phyloP scores from a whole-genome alignment of 2,888 invertebrate species.

The Oscheius sp. region DNA sequence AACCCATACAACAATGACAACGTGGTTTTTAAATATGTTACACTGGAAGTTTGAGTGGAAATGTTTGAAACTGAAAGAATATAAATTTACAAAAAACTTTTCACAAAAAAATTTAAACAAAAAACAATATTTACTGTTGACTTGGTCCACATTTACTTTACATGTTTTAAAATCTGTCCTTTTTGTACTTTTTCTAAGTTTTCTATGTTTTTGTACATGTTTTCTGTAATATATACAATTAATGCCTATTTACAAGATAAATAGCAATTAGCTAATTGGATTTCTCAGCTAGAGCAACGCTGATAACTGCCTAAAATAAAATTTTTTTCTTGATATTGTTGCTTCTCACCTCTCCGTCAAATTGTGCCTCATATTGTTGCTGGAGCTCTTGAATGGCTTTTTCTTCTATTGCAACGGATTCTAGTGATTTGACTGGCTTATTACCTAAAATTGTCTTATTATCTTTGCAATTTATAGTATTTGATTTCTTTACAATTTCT shows the following conservation, averaged over 20 bases:
- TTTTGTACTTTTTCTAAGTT: not conserved
- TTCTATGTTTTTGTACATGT: not conserved
- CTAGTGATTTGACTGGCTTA: constrained; percentile 7
- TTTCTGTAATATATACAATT: not conserved
- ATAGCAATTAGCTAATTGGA: not conserved
- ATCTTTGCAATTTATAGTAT: not conserved
- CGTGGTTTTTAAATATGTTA: too few species aligned
- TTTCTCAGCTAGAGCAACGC: not conserved
- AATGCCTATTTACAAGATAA: not conserved
- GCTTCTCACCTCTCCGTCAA: constrained; percentile 4
- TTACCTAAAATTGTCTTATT: not conserved
- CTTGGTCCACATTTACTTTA: not conserved
- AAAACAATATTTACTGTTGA: not conserved
- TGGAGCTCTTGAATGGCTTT: constrained; percentile 8
- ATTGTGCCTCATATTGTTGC: not conserved
- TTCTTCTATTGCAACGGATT: constrained; percentile 19
- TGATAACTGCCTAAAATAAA: constrained; percentile 1
- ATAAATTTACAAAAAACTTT: too few species aligned
- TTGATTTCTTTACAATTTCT: too few species aligned
- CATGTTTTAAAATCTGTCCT: not conserved
- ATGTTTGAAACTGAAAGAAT: too few species aligned
- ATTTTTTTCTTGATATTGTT: not conserved
- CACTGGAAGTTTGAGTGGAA: too few species aligned
- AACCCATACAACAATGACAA: too few species aligned
- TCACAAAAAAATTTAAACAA: not conserved